Conservation (phyloP, 2,113 vertebrate species). For the Takifugu bimaculatus region DNA sequence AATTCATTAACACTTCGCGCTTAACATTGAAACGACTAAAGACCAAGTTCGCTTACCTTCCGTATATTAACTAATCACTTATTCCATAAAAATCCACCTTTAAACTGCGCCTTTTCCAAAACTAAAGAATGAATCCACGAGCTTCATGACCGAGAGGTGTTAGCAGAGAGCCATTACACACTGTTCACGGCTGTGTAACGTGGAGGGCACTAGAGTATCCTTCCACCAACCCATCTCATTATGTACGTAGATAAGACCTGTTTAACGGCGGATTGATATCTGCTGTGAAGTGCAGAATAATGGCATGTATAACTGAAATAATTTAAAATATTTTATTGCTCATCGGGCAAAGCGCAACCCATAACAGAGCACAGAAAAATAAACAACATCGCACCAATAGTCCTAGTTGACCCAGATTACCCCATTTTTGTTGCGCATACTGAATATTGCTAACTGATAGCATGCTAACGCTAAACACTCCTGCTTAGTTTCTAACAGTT, state of each 20-base stretch:
- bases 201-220: not conserved
- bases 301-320: too few relatives aligned
- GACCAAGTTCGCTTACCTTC: constrained; percentile 35
- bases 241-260: not conserved
- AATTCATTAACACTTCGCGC: constrained; percentile 27
- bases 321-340: too few relatives aligned
- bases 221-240: constrained; percentile 19
- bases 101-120: not conserved
- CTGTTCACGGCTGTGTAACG: not conserved
- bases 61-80: constrained; percentile 21
- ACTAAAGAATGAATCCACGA: not conserved
- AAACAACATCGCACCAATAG: too few relatives aligned
- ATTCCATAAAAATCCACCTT: constrained; percentile 29
- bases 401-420: too few relatives aligned
- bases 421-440: too few relatives aligned
- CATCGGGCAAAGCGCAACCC: too few relatives aligned
- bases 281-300: rapidly evolving
- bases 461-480: constrained; percentile 13
- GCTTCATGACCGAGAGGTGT: not conserved
- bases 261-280: constrained; percentile 42
- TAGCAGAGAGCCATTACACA: constrained; percentile 14
- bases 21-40: not conserved
- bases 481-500: too few relatives aligned
- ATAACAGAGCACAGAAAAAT: too few relatives aligned
- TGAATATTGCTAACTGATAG: constrained; percentile 12